phyloP scores from a whole-genome alignment of 2,888 invertebrate species.

The Epistrophe eligans region DNA sequence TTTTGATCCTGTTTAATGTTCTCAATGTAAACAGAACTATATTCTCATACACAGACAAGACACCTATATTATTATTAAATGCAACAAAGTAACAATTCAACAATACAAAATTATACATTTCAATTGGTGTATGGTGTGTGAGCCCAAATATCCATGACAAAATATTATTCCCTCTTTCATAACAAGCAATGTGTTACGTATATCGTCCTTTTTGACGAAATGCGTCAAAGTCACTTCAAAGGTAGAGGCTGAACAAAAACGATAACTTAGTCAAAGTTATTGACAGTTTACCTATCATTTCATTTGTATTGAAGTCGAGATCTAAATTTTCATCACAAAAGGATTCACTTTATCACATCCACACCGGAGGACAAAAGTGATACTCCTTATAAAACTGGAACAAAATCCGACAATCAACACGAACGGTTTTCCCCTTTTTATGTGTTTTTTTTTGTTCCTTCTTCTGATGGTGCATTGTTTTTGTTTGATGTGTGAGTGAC shows the following conservation, averaged over 20 bases:
- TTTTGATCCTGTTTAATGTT: conserved; percentile 61
- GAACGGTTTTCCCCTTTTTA: conserved; percentile 26
- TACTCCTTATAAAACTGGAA: conserved; percentile 56
- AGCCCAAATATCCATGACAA: conserved; percentile 68
- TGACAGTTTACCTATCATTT: conserved; percentile 68
- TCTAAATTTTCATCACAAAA: conserved; percentile 33
- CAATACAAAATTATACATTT: conserved; percentile 59
- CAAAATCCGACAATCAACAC: conserved; percentile 34
- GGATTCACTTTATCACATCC: conserved; percentile 31
- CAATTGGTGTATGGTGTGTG: conserved; percentile 59
- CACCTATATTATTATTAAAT: conserved; percentile 37
- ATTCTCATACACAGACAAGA: neutral
- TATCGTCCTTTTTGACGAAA: conserved; percentile 31
- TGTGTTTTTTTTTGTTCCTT: conserved; percentile 1
- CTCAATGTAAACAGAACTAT: conserved; percentile 44
- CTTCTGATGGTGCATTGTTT: conserved; percentile 9
- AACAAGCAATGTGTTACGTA: conserved; percentile 44
- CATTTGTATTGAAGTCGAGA: conserved; percentile 46
- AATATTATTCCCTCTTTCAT: conserved; percentile 59
- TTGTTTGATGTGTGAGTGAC: conserved; percentile 45
- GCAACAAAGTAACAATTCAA: conserved; percentile 63
- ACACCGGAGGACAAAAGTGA: conserved; percentile 13
- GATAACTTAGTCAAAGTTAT: conserved; percentile 70
- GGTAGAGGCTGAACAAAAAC: conserved; percentile 36
- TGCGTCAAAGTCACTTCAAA: conserved; percentile 56